phyloP scores from a whole-genome alignment of 2,888 invertebrate species.

The Epinotia nisella region DNA sequence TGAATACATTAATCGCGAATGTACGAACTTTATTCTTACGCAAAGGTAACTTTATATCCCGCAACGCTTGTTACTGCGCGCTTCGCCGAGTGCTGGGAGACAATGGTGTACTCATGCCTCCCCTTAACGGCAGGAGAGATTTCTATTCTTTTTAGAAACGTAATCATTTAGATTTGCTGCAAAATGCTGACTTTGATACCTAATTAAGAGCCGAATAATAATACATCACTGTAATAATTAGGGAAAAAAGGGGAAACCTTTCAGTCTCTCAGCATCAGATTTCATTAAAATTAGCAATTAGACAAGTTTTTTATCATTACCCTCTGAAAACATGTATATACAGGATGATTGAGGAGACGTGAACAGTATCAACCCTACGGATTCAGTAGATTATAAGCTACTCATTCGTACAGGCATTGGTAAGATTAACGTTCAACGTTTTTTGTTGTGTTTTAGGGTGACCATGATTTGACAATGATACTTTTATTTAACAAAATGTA shows the following conservation, averaged over 20 bases:
- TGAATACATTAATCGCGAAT: slow-evolving; percentile 56
- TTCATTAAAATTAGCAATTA: slow-evolving; percentile 11
- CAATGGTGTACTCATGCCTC: slow-evolving; percentile 1
- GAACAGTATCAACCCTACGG: no score
- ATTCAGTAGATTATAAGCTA: no score
- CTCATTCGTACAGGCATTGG: no score
- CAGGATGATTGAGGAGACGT: no score
- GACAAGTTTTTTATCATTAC: neutral
- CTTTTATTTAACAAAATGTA: no score
- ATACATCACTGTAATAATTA: slow-evolving; percentile 21
- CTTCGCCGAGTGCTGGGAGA: neutral
- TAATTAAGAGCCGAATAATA: slow-evolving; percentile 9
- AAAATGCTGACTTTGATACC: slow-evolving; percentile 14
- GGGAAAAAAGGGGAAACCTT: slow-evolving; percentile 11
- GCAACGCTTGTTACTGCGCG: slow-evolving; percentile 28
- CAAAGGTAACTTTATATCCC: slow-evolving; percentile 39
- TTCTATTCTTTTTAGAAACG: slow-evolving; percentile 27
- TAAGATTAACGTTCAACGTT: no score
- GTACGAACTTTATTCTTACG: slow-evolving; percentile 47
- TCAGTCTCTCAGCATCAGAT: neutral
- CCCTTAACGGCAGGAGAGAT: slow-evolving; percentile 5
- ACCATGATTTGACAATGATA: no score
- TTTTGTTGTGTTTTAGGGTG: no score
- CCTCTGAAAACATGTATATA: no score
- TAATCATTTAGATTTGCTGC: slow-evolving; percentile 17